phyloP scores from a whole-genome alignment of 2,797 vertebrate genomes.

The Emys orbicularis region DNA sequence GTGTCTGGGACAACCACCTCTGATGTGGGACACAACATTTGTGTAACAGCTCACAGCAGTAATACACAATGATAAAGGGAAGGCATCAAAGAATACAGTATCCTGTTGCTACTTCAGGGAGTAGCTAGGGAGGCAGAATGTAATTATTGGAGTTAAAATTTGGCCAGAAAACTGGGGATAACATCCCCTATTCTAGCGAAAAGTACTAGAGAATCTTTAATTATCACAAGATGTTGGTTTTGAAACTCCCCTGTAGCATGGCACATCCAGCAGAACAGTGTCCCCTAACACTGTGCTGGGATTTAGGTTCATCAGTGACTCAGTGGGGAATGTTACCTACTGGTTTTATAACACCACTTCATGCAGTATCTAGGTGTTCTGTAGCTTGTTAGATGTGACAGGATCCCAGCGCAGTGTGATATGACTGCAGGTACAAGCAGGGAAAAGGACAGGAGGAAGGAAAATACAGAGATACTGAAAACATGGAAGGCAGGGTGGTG shows the following conservation, averaged over 20 bases:
- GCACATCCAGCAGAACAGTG: background rate
- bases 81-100: background rate
- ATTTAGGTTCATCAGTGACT: background rate
- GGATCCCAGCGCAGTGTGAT: background rate
- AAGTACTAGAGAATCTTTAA: background rate
- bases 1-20: background rate
- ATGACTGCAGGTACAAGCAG: background rate
- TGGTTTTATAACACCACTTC: background rate
- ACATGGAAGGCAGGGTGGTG: background rate
- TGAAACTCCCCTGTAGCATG: background rate
- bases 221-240: background rate
- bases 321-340: background rate
- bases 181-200: background rate
- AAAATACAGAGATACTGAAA: background rate
- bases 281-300: background rate
- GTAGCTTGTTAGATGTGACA: background rate
- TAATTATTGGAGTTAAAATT: background rate
- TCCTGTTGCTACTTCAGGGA: background rate
- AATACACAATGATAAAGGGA: background rate
- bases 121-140: background rate
- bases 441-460: background rate
- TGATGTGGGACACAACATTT: background rate
- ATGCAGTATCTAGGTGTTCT: background rate
- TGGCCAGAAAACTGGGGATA: background rate
- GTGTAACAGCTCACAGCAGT: background rate